Evolutionary conservation across 2,888 invertebrate species (phyloP).

Genomic region (Galerucella nymphaeae): DNA sequence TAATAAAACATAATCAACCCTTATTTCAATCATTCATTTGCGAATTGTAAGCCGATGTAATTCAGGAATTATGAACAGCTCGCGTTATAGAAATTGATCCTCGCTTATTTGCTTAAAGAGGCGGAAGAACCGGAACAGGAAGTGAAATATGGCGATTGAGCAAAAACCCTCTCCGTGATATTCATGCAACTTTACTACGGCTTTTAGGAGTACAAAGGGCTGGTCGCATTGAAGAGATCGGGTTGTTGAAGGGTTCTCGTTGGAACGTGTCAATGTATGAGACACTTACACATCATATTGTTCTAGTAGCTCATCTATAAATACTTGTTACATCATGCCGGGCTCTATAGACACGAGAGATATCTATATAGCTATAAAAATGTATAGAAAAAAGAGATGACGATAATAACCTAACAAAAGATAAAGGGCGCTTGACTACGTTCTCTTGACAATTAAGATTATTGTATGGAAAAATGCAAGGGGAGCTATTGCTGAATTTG

Average conservation of each 20-base stretch:
- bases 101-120: conserved; percentile 37
- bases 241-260: conserved; percentile 45
- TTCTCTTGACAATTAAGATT: conserved; percentile 33
- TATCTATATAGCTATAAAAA: conserved; percentile 16
- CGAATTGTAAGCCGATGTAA: neutral
- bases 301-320: conserved; percentile 51
- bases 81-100: neutral
- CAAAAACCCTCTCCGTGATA: conserved; percentile 48
- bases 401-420: conserved; percentile 35
- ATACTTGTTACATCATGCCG: conserved; percentile 51
- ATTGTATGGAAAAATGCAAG: conserved; percentile 22
- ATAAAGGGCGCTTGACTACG: conserved; percentile 35
- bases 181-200: conserved; percentile 48
- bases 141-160: conserved; percentile 51
- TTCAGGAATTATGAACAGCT: neutral
- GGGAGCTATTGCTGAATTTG: conserved; percentile 14
- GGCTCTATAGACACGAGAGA: conserved; percentile 26
- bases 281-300: conserved; percentile 45
- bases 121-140: conserved; percentile 47
- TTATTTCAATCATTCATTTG: neutral
- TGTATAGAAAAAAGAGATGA: conserved; percentile 39
- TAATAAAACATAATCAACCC: neutral
- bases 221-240: conserved; percentile 48
- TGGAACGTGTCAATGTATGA: conserved; percentile 48
- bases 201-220: conserved; percentile 49